phyloP scores from a whole-genome alignment of 1,140 invertebrate species.

The Helicoverpa zea region DNA sequence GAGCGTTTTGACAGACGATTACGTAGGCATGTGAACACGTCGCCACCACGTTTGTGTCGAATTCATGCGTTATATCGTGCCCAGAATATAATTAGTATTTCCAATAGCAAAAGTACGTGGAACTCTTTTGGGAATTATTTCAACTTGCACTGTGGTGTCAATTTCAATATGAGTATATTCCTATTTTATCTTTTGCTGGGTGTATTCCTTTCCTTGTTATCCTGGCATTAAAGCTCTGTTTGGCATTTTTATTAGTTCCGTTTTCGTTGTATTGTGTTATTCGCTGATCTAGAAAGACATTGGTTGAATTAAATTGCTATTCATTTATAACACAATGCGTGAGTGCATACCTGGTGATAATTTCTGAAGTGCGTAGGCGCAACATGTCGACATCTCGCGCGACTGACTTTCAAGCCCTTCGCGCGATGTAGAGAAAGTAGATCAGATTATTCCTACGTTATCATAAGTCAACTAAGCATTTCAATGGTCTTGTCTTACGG shows the following conservation, averaged over 20 bases:
- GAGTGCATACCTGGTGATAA: slow-evolving; percentile 22
- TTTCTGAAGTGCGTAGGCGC: slow-evolving; percentile 36
- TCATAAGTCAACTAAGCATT: slow-evolving; percentile 1
- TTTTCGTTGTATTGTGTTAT: not conserved
- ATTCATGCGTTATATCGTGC: slow-evolving; percentile 40
- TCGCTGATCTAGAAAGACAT: not conserved
- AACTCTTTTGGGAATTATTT: slow-evolving; percentile 15
- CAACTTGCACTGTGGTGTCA: too few species aligned
- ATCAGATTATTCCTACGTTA: slow-evolving; percentile 26
- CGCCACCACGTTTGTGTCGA: slow-evolving; percentile 32
- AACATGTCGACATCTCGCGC: slow-evolving; percentile 27
- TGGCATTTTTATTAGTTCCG: not conserved
- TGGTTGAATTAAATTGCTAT: slow-evolving; percentile 2
- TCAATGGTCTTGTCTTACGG: slow-evolving; percentile 3
- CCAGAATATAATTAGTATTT: slow-evolving; percentile 56
- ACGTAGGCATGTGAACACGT: slow-evolving; percentile 41
- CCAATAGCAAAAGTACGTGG: slow-evolving; percentile 3
- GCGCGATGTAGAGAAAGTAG: slow-evolving; percentile 35
- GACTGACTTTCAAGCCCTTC: slow-evolving; percentile 39
- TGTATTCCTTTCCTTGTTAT: not conserved
- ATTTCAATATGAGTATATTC: too few species aligned
- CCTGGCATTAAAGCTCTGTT: not conserved
- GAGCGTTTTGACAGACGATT: slow-evolving; percentile 53
- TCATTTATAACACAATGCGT: slow-evolving; percentile 35
- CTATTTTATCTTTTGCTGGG: not conserved